Percentiles rank a stretch among this genome's conserved stretches.
Conservation (phyloP, 1,140 invertebrate species). For the Lamellibrachia luymesi region DNA sequence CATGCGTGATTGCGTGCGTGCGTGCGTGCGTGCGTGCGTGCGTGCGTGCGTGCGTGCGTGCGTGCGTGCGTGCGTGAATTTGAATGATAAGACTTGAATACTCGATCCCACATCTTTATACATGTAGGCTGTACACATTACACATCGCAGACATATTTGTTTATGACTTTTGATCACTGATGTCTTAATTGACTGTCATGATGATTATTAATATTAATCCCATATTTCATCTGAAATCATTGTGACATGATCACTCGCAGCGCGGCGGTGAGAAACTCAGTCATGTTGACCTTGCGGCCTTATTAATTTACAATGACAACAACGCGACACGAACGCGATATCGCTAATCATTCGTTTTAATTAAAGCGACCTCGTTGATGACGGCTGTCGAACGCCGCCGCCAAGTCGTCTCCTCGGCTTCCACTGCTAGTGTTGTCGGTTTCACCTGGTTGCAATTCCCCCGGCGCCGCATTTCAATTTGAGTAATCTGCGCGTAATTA, state of each 20-base stretch:
- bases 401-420: neutral
- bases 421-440: neutral
- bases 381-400: neutral
- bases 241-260: neutral
- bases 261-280: neutral
- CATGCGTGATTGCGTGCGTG: too few species aligned
- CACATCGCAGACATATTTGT: neutral
- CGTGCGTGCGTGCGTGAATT: too few species aligned
- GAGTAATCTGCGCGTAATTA: neutral
- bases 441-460: neutral
- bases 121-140: neutral
- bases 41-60: too few species aligned
- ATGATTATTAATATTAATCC: neutral
- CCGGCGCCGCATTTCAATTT: neutral
- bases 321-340: neutral
- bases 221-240: neutral
- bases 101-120: neutral
- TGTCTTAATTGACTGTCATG: neutral
- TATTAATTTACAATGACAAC: neutral
- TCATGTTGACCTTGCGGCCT: neutral
- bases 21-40: too few species aligned
- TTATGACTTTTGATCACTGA: neutral
- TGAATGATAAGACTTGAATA: neutral
- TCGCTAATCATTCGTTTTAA: neutral
- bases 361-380: neutral